phyloP scores from a whole-genome alignment of 2,113 vertebrate species.

The Columbina picui region DNA sequence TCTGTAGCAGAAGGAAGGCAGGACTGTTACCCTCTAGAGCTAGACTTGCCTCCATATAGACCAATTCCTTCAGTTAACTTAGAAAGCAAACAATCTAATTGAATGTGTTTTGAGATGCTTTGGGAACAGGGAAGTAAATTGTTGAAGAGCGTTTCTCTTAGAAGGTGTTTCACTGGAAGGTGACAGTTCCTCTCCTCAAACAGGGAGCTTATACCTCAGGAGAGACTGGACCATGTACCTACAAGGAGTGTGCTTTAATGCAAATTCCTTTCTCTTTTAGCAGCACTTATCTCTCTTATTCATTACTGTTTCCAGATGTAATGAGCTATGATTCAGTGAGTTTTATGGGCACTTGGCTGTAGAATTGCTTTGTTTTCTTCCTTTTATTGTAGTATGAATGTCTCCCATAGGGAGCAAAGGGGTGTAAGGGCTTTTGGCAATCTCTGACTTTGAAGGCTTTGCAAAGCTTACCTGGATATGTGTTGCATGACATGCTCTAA shows the following conservation, averaged over 20 bases:
- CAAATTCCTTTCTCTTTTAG: neutral
- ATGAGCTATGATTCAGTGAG: neutral
- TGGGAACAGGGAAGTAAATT: neutral
- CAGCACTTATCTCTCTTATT: neutral
- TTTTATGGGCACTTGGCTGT: neutral
- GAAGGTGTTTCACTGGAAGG: neutral
- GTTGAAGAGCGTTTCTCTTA: neutral
- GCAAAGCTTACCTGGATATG: neutral
- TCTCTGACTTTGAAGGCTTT: neutral
- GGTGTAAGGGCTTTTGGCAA: neutral
- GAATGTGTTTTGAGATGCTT: neutral
- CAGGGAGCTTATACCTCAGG: too few relatives aligned
- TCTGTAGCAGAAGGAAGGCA: neutral
- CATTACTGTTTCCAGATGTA: neutral
- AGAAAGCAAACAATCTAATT: neutral
- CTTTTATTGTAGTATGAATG: neutral
- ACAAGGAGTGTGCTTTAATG: neutral
- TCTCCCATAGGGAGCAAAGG: neutral
- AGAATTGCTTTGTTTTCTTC: neutral
- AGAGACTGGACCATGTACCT: neutral
- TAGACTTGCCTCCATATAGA: neutral
- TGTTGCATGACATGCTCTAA: accelerated
- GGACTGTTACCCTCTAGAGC: accelerated
- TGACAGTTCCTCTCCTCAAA: neutral
- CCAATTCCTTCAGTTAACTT: neutral